Percentiles rank a stretch among this genome's conserved stretches.
Conservation (phyloP, 2,888 invertebrate genomes). For the Hetaerina titia region DNA sequence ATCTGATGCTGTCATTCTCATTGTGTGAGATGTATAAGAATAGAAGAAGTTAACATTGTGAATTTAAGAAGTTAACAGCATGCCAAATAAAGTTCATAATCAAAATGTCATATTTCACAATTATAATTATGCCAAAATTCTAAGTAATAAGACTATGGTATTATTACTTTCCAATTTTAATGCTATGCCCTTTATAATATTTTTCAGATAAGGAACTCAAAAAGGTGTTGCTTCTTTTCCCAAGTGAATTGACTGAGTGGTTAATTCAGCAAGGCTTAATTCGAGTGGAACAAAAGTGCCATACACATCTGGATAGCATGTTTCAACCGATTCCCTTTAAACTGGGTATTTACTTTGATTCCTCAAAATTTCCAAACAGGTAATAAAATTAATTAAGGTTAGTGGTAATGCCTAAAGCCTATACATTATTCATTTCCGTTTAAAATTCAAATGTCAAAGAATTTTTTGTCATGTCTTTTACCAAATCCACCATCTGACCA, state of each 20-base stretch:
- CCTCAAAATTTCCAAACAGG: slow-evolving; percentile 85
- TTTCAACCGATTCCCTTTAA: slow-evolving; percentile 82
- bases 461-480: too few species aligned
- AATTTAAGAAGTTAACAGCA: neutral
- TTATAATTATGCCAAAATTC: too few species aligned
- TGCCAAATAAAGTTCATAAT: too few species aligned
- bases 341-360: slow-evolving; percentile 92
- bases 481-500: too few species aligned
- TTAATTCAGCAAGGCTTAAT: slow-evolving; percentile 91
- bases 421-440: too few species aligned
- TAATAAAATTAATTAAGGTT: neutral
- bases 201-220: slow-evolving; percentile 88
- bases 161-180: neutral
- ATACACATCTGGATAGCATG: slow-evolving; percentile 79
- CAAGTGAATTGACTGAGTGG: slow-evolving; percentile 94
- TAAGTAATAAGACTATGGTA: neutral
- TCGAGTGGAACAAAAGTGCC: slow-evolving; percentile 88
- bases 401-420: neutral
- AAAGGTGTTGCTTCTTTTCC: slow-evolving; percentile 87
- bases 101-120: too few species aligned
- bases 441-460: too few species aligned
- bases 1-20: too few species aligned
- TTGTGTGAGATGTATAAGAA: too few species aligned
- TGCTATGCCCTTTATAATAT: neutral
- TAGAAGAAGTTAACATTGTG: too few species aligned